A percentile compares a stretch with the other conserved stretches of the same genome.
phyloP scores from a whole-genome alignment of 2,113 vertebrate genomes.

The Trogon surrucura region DNA sequence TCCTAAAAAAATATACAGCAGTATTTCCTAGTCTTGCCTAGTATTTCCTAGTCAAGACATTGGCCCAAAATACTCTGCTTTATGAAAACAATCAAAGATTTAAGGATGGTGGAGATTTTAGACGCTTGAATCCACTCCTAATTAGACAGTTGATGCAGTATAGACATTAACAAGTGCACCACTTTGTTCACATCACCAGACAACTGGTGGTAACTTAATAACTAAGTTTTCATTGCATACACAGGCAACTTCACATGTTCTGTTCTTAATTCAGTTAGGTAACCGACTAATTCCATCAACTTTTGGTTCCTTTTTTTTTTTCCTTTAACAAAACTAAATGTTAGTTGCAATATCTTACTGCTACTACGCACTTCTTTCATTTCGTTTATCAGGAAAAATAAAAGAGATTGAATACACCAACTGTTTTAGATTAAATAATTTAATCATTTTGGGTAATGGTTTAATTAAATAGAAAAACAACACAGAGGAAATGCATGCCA shows the following conservation, averaged over 20 bases:
- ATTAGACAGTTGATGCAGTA: not conserved
- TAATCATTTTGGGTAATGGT: not conserved
- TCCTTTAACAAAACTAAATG: not conserved
- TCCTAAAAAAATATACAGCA: not conserved
- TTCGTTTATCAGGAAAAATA: not conserved
- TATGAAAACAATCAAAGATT: not conserved
- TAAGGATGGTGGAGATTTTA: not conserved
- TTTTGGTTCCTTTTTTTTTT: not conserved
- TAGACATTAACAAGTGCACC: not conserved
- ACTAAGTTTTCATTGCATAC: not conserved
- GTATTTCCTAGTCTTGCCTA: not conserved
- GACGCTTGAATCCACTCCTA: not conserved
- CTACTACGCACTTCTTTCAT: not conserved
- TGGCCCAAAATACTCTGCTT: not conserved
- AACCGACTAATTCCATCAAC: not conserved
- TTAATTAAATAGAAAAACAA: conserved; percentile 29
- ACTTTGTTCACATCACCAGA: not conserved
- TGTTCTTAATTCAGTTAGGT: not conserved
- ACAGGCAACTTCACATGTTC: not conserved
- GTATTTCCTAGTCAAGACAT: not conserved
- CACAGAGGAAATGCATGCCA: not conserved
- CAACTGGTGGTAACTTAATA: not conserved
- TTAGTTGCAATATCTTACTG: not conserved
- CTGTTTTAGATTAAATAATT: conserved; percentile 20
- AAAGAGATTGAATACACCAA: not conserved